phyloP scores from a whole-genome alignment of 1,140 invertebrate genomes.

The Lethrus apterus region DNA sequence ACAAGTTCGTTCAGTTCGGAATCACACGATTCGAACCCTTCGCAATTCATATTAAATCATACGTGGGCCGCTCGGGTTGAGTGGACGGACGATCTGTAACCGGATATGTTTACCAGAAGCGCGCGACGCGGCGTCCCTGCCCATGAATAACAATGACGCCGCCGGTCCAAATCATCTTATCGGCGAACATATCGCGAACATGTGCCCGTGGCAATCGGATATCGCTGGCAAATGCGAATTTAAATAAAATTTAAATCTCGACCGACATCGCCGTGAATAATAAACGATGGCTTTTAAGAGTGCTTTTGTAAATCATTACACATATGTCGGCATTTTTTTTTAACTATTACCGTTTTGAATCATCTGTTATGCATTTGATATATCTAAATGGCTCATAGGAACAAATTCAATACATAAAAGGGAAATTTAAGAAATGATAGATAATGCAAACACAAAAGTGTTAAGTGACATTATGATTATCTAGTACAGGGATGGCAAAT shows the following conservation, averaged over 20 bases:
- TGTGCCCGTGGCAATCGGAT: slow-evolving; percentile 15
- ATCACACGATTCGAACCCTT: not conserved
- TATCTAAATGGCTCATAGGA: too few relatives aligned
- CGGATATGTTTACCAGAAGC: slow-evolving; percentile 34
- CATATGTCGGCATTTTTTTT: too few relatives aligned
- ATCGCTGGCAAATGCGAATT: slow-evolving; percentile 1
- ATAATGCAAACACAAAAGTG: too few relatives aligned
- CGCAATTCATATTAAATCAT: slow-evolving; percentile 10
- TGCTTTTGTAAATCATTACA: too few relatives aligned
- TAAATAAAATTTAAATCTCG: slow-evolving; percentile 8
- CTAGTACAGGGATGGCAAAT: too few relatives aligned
- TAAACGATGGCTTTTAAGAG: too few relatives aligned
- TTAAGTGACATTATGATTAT: too few relatives aligned
- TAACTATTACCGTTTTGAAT: too few relatives aligned
- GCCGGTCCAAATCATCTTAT: slow-evolving; percentile 28
- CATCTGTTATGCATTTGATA: too few relatives aligned
- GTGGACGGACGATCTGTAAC: slow-evolving; percentile 29
- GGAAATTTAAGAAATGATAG: too few relatives aligned
- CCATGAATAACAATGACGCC: slow-evolving; percentile 39
- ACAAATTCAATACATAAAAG: too few relatives aligned
- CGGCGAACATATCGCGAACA: slow-evolving; percentile 33
- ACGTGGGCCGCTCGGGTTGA: slow-evolving; percentile 5
- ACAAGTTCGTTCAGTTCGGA: not conserved
- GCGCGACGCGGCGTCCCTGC: slow-evolving; percentile 33
- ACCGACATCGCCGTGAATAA: too few relatives aligned